Base-by-base conservation (phyloP, 1,140 invertebrate species). In the Platyscapa corneri region DNA sequence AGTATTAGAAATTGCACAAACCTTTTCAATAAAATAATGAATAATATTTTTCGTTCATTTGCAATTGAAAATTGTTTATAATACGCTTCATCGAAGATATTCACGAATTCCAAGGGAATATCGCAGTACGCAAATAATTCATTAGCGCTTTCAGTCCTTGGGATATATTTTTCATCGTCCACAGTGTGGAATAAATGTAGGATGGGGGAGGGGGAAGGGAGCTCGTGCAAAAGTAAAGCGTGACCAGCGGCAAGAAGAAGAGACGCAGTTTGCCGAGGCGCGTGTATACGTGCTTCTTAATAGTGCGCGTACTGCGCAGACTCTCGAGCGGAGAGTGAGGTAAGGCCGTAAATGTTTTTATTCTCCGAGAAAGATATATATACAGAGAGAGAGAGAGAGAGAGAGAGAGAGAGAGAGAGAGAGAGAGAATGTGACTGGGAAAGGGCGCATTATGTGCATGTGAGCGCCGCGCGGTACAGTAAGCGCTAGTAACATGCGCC, bases 311-410 rank as follows among this genome's bases (percentile, higher is more conserved):
- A 39, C 5, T 42, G 37, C 70, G 65, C 42, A 82, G 39, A 20
- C 72, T 78, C 83, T 77, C 42, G 32, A 84, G 87, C 88, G 87
- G 88, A 89, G 88, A 88, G 87, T 87, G 81, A 89, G 87, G 89
- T 89, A 88, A 90, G 90, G 89, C 88, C 88, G 90, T 91, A 91
- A 91, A 91, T 88, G 87, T 90, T 90, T 91, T 91, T 91, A 91
- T 91, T 91, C 89, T 72, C 34, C 37, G 74, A 53, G 5, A 30
- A 42, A 20, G 8, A 20, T 23, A 30, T 3, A 34, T 5, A 46
- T 5, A 46, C 6, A 46, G 42, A 46, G 42, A 46, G 42, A 46
- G 42, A 46, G 42, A 67, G 49, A 64, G 5, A 30, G 37, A 20
- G 8, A 20, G n/a, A 30, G 16, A 34, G 42, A 46, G 42, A 46